These are phyloP conservation scores for Drosophila antonietae DNA, from an alignment of 2,888 invertebrate genomes.

Conservation along the genomic window DNA sequence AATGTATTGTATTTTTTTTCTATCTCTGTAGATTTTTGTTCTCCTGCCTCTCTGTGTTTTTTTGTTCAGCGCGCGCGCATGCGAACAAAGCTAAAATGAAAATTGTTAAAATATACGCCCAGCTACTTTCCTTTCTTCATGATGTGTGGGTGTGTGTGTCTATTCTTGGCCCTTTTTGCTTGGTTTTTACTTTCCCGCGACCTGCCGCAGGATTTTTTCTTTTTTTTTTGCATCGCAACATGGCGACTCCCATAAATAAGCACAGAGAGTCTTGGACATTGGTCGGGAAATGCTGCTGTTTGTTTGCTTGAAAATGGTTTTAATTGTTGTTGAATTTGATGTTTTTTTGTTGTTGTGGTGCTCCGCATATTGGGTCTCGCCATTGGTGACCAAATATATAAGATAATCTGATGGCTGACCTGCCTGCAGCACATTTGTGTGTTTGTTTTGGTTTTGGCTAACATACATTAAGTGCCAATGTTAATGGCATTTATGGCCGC, in stretches of 20 bases:
- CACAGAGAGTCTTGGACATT: conserved; percentile 42
- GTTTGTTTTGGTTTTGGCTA: conserved; percentile 74
- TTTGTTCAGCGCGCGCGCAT: conserved; percentile 53
- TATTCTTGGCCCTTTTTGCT: conserved; percentile 74
- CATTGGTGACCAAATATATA: conserved; percentile 77
- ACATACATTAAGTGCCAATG: conserved; percentile 79
- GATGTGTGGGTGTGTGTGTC: conserved; percentile 31
- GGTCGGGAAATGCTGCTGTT: conserved; percentile 54
- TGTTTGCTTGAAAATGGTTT: conserved; percentile 76
- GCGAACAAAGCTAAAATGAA: conserved; percentile 78
- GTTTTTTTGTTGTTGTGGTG: conserved; percentile 36
- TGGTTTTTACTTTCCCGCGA: conserved; percentile 70
- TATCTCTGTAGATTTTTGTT: conserved; percentile 5
- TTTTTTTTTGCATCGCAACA: conserved; percentile 55
- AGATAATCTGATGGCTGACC: conserved; percentile 56
- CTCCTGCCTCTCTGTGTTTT: conserved; percentile 12
- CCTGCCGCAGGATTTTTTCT: conserved; percentile 8
- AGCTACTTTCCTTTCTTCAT: conserved; percentile 64
- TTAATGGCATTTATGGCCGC: conserved; percentile 79
- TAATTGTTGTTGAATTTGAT: conserved; percentile 72
- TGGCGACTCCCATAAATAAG: conserved; percentile 80
- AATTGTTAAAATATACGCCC: conserved; percentile 73
- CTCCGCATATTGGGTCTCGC: conserved; percentile 57
- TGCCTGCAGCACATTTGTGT: conserved; percentile 57
- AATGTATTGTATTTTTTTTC: conserved; percentile 45